These are phyloP conservation scores for Steinernema feltiae DNA, from an alignment of 1,140 invertebrate genomes.

Conservation along the genomic window DNA sequence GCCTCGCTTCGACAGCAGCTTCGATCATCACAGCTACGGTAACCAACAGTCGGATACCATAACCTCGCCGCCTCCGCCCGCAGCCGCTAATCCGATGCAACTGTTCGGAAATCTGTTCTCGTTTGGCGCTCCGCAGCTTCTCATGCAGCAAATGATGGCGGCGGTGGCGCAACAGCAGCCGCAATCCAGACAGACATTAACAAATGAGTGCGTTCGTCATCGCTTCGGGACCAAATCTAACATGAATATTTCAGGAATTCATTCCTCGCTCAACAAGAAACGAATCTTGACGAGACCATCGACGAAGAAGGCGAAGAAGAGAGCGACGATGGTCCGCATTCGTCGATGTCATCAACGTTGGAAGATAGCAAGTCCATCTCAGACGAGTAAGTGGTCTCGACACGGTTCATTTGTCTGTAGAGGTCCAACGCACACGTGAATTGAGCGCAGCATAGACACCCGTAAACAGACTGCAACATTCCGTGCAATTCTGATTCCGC, in stretches of 20 bases:
- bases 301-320: slow-evolving; percentile 8
- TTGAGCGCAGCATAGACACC: too few relatives aligned
- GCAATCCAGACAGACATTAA: slow-evolving; percentile 10
- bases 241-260: too few relatives aligned
- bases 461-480: too few relatives aligned
- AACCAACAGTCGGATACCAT: not conserved
- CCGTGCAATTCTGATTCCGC: too few relatives aligned
- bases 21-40: slow-evolving; percentile 1
- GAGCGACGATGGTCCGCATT: not conserved
- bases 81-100: not conserved
- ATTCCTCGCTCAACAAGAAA: not conserved
- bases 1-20: not conserved
- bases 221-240: too few relatives aligned
- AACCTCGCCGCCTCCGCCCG: not conserved
- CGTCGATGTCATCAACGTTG: not conserved
- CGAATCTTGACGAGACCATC: not conserved
- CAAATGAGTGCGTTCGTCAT: not conserved
- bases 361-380: slow-evolving; percentile 6
- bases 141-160: slow-evolving; percentile 47
- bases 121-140: slow-evolving; percentile 43
- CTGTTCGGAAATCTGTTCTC: slow-evolving; percentile 17
- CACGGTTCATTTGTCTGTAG: too few relatives aligned
- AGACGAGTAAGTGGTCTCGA: slow-evolving; percentile 13
- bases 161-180: slow-evolving; percentile 23
- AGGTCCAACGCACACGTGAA: too few relatives aligned